Conservation (phyloP, 1,140 invertebrate genomes). For the Solenopsis invicta region DNA sequence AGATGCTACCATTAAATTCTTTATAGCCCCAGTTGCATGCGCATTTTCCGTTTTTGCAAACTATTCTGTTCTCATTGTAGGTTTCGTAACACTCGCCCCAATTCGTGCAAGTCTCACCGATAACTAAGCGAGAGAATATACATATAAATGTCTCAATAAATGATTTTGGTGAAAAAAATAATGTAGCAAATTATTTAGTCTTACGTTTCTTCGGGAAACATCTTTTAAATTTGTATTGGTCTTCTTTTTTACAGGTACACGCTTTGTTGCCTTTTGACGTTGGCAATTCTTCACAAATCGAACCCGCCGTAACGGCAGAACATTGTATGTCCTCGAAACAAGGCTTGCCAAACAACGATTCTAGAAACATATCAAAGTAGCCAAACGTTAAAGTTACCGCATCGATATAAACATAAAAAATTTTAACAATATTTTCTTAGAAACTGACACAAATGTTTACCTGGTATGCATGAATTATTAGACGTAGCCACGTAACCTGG, state of each 20-base stretch:
- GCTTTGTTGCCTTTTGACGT: background rate
- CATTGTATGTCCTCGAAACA: constrained; percentile 71
- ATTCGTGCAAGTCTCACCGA: constrained; percentile 67
- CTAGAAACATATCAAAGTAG: constrained; percentile 49
- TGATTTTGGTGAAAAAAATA: background rate
- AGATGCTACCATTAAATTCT: constrained; percentile 39
- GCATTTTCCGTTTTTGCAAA: constrained; percentile 74
- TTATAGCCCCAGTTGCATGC: constrained; percentile 67
- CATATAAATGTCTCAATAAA: constrained; percentile 15
- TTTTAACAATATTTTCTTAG: background rate
- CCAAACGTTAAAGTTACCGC: background rate
- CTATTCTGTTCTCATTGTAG: background rate
- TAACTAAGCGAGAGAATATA: constrained; percentile 56
- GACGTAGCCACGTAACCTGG: constrained; percentile 3
- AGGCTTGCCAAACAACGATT: constrained; percentile 24
- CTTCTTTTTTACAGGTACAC: constrained; percentile 53
- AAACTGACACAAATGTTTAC: background rate
- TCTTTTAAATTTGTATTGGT: constrained; percentile 58
- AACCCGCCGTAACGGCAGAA: background rate
- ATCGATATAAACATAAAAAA: background rate
- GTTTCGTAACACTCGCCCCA: constrained; percentile 72
- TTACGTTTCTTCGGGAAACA: constrained; percentile 72
- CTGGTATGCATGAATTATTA: constrained; percentile 1
- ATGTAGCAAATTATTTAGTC: background rate
- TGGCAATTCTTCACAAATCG: constrained; percentile 49